Evolutionary conservation across 2,888 invertebrate species (phyloP), one percentile per base, ranked within the genome.

Genomic region (Synanthedon tipuliformis): DNA sequence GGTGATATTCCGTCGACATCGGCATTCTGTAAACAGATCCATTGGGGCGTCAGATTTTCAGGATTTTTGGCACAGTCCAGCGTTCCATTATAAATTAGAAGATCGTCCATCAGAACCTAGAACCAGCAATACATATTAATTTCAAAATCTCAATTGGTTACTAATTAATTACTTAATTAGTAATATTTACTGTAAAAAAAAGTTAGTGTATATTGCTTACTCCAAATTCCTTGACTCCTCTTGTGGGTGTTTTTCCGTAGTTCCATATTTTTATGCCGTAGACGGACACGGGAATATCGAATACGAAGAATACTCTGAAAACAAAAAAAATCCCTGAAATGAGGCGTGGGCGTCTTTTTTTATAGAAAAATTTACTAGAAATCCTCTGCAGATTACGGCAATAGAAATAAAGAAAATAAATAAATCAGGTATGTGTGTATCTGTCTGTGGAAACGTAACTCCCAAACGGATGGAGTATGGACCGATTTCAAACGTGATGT

Each of bases 181-280:
- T n/a, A n/a, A n/a, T n/a, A n/a, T n/a, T n/a, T n/a, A n/a, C n/a
- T n/a, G n/a, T n/a, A n/a, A n/a, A n/a, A n/a, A n/a, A n/a, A n/a
- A n/a, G n/a, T n/a, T n/a, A n/a, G n/a, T n/a, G n/a, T n/a, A n/a
- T n/a, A n/a, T n/a, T n/a, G n/a, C 89, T 89, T 78, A 95, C 95
- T 58, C 92, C 93, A 77, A 95, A 93, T 78, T 95, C 95, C 72
- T 93, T 93, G 23, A 94, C 93, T 8, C 94, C 95, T 66, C 95
- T 87, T 4, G 80, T 83, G 0, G 93, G 90, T 0, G 93, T 93
- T 80, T 95, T 95, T 40, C 91, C 91, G 71, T 95, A 95, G 80
- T 95, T 95, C 94, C 94, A 95, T 59, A 95, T 80, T 69, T 92
- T 92, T 55, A 95, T 90, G 67, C 91, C 91, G 12, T 93, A 93